Conservation (phyloP, 2,797 vertebrate genomes). For the Darevskia mixta region DNA sequence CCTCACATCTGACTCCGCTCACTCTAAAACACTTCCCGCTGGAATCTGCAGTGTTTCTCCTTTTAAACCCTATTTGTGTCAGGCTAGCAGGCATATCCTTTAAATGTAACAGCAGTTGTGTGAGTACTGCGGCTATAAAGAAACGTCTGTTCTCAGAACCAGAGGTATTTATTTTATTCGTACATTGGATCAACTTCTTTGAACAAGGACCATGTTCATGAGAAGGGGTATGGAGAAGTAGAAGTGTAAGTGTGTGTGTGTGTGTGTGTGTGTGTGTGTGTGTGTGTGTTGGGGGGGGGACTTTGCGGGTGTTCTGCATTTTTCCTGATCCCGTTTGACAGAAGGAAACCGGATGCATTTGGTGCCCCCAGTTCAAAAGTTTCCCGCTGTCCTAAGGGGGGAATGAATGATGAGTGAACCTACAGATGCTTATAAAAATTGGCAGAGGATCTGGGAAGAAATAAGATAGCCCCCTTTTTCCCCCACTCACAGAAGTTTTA, state of each 20-base stretch:
- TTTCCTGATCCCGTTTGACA: constrained; percentile 23
- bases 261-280: too few relatives aligned
- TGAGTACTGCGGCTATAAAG: constrained; percentile 10
- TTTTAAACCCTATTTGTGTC: constrained; percentile 36
- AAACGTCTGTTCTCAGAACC: constrained; percentile 41
- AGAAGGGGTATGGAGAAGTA: background rate
- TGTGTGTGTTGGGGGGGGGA: background rate
- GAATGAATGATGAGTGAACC: constrained; percentile 37
- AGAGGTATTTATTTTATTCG: constrained; percentile 49
- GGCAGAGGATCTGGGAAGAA: constrained; percentile 58
- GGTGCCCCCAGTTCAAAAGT: constrained; percentile 26
- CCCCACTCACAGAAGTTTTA: constrained; percentile 48
- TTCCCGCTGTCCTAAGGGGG: constrained; percentile 37
- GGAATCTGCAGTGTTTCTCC: constrained; percentile 31
- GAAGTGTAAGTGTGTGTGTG: background rate
- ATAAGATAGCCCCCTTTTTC: constrained; percentile 29
- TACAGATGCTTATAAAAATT: constrained; percentile 46
- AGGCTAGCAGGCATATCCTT: constrained; percentile 19
- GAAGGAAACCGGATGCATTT: background rate
- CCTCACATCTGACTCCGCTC: background rate
- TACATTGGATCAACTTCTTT: constrained; percentile 16
- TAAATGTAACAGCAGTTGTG: constrained; percentile 17
- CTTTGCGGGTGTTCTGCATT: constrained; percentile 30
- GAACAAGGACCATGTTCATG: background rate
- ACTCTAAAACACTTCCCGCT: constrained; percentile 35